Evolutionary conservation across 2,888 invertebrate species (phyloP).

Genomic region (Philereme transversata): DNA sequence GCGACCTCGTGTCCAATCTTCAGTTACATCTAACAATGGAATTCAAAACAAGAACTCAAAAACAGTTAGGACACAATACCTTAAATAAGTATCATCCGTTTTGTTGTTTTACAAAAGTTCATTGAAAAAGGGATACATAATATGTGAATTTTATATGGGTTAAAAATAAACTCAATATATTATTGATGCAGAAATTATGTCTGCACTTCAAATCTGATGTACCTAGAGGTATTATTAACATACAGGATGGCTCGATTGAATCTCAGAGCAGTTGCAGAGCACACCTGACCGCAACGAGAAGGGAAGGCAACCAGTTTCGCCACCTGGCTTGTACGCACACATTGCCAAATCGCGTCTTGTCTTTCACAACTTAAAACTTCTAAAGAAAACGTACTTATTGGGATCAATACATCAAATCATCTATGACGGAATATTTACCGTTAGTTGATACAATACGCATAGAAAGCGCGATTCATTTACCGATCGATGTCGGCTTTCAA

Average conservation of each 20-base stretch:
- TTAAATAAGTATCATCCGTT: slow-evolving; percentile 40
- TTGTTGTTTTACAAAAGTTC: slow-evolving; percentile 22
- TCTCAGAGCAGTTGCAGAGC: slow-evolving; percentile 54
- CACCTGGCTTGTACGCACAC: slow-evolving; percentile 60
- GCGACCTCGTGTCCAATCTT: slow-evolving; percentile 57
- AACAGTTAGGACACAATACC: slow-evolving; percentile 37
- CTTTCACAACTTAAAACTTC: slow-evolving; percentile 47
- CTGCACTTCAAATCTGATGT: slow-evolving; percentile 17
- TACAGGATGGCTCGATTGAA: slow-evolving; percentile 34
- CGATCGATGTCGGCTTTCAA: slow-evolving; percentile 50
- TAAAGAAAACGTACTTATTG: slow-evolving; percentile 28
- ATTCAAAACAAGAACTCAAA: slow-evolving; percentile 47
- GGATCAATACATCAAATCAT: slow-evolving; percentile 35
- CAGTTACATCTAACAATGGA: slow-evolving; percentile 63
- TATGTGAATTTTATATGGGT: background rate
- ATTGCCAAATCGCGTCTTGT: slow-evolving; percentile 49
- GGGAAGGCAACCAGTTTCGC: slow-evolving; percentile 70
- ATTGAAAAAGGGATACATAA: background rate
- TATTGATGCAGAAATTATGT: background rate
- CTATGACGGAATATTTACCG: slow-evolving; percentile 38
- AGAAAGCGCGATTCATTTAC: slow-evolving; percentile 54
- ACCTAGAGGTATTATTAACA: slow-evolving; percentile 37
- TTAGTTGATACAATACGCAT: slow-evolving; percentile 44
- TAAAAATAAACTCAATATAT: background rate
- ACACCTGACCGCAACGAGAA: slow-evolving; percentile 60